Evolutionary conservation across 2,797 vertebrate genomes (phyloP), one percentile per base, ranked within the genome.

Genomic region (Siniperca undulata): DNA sequence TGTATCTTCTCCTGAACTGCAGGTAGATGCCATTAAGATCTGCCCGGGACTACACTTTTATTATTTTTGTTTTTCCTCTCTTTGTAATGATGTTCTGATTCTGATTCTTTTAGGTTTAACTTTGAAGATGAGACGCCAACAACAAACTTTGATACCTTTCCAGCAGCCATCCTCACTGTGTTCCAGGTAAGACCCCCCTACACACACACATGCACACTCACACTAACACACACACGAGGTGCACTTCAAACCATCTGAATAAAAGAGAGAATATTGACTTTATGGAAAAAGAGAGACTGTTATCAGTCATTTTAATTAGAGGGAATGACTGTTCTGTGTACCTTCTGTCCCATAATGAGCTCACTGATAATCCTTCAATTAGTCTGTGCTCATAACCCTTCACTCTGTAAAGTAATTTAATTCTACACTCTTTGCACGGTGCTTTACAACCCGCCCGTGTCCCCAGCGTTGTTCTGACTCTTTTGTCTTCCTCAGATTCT

Each of bases 131-230:
- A 98, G 95, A 99, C 98, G 0, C 97, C 98, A 1, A 98, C 97
- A 1, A 99, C 98, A 11, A 99, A 99, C 93, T 99, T 99, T 0
- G 98, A 99, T 80, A 99, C 97, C 50, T 99, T 99, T 82, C 97
- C 98, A 2, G 97, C 98, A 0, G 98, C 98, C 89, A 99, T 99
- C 92, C 97, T 99, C 83, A 99, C 98, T 0, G 98, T 99, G 68
- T 99, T 99, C 92, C 98, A 99, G 97, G 98, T 96, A 94, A 70
- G 11, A 60, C 3, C 0, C 34, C 7, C 10, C 8, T 7, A 36
- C 38, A 65, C 36, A 14, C 55, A 55, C 53, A 50, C 67, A 4
- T 16, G 16, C 78, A 30, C 48, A 24, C n/a, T 55, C 48, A 64
- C 40, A 40, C 30, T 55, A 27, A 42, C 36, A 72, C 34, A 50